Conservation (phyloP, 1,140 invertebrate genomes). For the Scylla paramamosain region DNA sequence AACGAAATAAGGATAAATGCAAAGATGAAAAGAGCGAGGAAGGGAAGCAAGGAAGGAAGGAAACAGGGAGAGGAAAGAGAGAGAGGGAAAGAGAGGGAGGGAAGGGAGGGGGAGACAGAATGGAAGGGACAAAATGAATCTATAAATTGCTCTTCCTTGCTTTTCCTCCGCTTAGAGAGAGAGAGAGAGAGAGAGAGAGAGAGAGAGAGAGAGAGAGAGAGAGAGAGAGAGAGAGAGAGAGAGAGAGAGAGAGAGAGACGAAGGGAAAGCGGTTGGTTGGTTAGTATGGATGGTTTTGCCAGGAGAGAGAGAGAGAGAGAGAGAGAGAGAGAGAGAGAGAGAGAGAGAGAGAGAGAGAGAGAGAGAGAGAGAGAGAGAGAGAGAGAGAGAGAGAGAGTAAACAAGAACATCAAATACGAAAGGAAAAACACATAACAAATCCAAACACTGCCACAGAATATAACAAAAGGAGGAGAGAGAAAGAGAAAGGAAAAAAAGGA, state of each 20-base stretch:
- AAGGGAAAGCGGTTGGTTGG: too few species aligned
- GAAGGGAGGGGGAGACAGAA: too few species aligned
- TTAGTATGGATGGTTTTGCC: background rate
- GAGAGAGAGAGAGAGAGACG: too few species aligned
- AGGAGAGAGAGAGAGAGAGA: background rate
- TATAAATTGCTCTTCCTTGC: too few species aligned
- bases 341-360: conserved; percentile 26
- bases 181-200: background rate
- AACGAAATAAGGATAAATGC: background rate
- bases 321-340: background rate
- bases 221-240: background rate
- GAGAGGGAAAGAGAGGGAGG: too few species aligned
- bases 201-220: background rate
- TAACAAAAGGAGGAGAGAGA: background rate
- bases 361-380: background rate
- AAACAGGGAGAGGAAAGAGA: background rate
- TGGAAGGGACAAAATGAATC: too few species aligned
- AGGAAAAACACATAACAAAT: background rate
- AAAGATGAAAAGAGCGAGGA: background rate
- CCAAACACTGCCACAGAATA: too few species aligned
- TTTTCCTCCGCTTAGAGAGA: background rate
- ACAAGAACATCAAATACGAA: background rate
- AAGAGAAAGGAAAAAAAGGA: background rate
- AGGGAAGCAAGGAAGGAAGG: background rate
- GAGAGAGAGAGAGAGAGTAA: background rate